Conservation (phyloP, 2,888 invertebrate genomes). For the Sarcophaga variegata region DNA sequence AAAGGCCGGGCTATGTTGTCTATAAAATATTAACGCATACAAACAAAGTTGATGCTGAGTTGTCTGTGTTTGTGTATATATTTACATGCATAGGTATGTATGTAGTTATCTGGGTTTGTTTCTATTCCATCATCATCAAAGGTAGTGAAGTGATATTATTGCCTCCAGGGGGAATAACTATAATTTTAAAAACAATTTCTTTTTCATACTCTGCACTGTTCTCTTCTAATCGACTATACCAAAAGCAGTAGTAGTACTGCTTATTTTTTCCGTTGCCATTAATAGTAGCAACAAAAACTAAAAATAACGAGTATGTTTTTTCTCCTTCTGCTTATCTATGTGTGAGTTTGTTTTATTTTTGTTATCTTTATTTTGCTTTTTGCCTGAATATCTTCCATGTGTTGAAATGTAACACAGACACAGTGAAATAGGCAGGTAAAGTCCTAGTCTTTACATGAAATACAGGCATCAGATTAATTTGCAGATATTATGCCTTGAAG, state of each 20-base stretch:
- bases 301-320: too few species aligned
- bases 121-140: conserved; percentile 38
- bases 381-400: too few species aligned
- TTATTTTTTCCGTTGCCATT: conserved; percentile 1
- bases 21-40: conserved; percentile 37
- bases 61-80: not conserved
- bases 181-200: conserved; percentile 40
- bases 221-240: too few species aligned
- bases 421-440: too few species aligned
- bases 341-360: too few species aligned
- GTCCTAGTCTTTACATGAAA: conserved; percentile 12
- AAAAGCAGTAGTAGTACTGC: not conserved
- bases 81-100: not conserved
- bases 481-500: conserved; percentile 54
- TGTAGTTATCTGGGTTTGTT: too few species aligned
- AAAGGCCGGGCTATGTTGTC: conserved; percentile 26
- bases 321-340: too few species aligned
- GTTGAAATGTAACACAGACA: conserved; percentile 1
- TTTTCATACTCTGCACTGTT: not conserved
- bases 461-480: conserved; percentile 49
- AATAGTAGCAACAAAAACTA: not conserved
- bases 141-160: conserved; percentile 59
- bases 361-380: too few species aligned
- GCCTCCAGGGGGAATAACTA: conserved; percentile 45
- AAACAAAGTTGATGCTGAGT: not conserved